phyloP scores from a whole-genome alignment of 2,888 invertebrate genomes.

The Sabatieria punctata region DNA sequence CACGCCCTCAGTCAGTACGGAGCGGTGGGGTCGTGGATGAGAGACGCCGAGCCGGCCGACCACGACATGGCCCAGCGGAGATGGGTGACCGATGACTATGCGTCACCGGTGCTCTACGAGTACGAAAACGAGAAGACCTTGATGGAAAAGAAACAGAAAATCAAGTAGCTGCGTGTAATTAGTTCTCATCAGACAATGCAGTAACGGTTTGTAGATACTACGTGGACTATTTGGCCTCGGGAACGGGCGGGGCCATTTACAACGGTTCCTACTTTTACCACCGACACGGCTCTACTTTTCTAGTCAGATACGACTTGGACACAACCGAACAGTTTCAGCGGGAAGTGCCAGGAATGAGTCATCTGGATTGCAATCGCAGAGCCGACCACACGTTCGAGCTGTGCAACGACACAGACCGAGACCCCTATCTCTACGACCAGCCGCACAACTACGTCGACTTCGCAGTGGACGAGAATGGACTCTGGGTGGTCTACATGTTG shows the following conservation, averaged over 20 bases:
- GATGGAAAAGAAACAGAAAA: slow-evolving; percentile 28
- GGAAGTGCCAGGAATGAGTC: slow-evolving; percentile 17
- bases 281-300: slow-evolving; percentile 20
- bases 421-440: slow-evolving; percentile 25
- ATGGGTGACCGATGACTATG: slow-evolving; percentile 28
- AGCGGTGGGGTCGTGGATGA: slow-evolving; percentile 27
- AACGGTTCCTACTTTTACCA: slow-evolving; percentile 84
- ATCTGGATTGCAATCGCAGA: slow-evolving; percentile 21
- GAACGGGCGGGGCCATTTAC: slow-evolving; percentile 86
- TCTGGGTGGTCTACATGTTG: slow-evolving; percentile 52
- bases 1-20: slow-evolving; percentile 30
- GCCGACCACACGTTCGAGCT: slow-evolving; percentile 28
- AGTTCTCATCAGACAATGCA: too few species aligned
- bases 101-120: slow-evolving; percentile 28
- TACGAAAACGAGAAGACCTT: slow-evolving; percentile 24
- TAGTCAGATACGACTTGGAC: slow-evolving; percentile 21
- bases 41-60: slow-evolving; percentile 20
- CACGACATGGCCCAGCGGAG: slow-evolving; percentile 12
- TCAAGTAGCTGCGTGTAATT: slow-evolving; percentile 17
- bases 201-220: slow-evolving; percentile 19
- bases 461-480: slow-evolving; percentile 83
- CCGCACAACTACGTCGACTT: slow-evolving; percentile 62
- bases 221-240: slow-evolving; percentile 37
- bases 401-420: slow-evolving; percentile 25
- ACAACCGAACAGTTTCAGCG: slow-evolving; percentile 21